A percentile compares a stretch with the other conserved stretches of the same genome.
Evolutionary conservation across 2,888 invertebrate genomes (phyloP).

Genomic region (Diplazon laetatorius): DNA sequence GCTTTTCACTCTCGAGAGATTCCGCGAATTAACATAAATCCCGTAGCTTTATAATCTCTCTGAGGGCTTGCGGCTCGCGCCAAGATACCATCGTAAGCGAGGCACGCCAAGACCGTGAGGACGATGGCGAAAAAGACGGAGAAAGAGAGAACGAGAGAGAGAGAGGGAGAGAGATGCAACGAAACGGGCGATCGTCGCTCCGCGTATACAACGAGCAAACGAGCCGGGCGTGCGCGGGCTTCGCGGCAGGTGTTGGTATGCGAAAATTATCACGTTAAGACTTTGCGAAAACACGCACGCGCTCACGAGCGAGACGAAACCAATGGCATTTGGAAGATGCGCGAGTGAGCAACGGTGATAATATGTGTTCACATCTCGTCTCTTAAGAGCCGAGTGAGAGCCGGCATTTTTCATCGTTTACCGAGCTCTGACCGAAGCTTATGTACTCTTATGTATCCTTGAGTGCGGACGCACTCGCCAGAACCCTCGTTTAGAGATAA

Average conservation of each 20-base stretch:
- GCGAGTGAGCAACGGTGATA: too few species aligned
- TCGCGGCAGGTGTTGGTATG: slow-evolving; percentile 73
- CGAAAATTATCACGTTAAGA: slow-evolving; percentile 77
- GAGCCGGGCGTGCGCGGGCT: slow-evolving; percentile 52
- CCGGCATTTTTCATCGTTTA: slow-evolving; percentile 67
- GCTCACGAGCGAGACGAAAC: too few species aligned
- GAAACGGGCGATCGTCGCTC: slow-evolving; percentile 57
- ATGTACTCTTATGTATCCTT: slow-evolving; percentile 11
- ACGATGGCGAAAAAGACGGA: slow-evolving; percentile 8
- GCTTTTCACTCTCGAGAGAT: slow-evolving; percentile 68
- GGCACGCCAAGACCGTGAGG: slow-evolving; percentile 60
- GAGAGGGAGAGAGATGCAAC: slow-evolving; percentile 22
- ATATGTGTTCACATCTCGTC: too few species aligned
- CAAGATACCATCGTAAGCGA: slow-evolving; percentile 75
- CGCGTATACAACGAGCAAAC: slow-evolving; percentile 63
- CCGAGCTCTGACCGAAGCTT: slow-evolving; percentile 44
- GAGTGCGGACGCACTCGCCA: slow-evolving; percentile 56
- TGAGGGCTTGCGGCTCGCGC: slow-evolving; percentile 67
- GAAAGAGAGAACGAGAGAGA: slow-evolving; percentile 55
- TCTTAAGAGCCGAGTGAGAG: slow-evolving; percentile 62
- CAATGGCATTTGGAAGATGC: too few species aligned
- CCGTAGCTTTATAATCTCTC: slow-evolving; percentile 78
- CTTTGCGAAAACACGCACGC: slow-evolving; percentile 12
- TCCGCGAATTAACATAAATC: slow-evolving; percentile 72
- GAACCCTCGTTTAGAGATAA: slow-evolving; percentile 66